These are phyloP conservation scores for Zaprionus africanus DNA, from an alignment of 1,140 invertebrate genomes.

Conservation along the genomic window DNA sequence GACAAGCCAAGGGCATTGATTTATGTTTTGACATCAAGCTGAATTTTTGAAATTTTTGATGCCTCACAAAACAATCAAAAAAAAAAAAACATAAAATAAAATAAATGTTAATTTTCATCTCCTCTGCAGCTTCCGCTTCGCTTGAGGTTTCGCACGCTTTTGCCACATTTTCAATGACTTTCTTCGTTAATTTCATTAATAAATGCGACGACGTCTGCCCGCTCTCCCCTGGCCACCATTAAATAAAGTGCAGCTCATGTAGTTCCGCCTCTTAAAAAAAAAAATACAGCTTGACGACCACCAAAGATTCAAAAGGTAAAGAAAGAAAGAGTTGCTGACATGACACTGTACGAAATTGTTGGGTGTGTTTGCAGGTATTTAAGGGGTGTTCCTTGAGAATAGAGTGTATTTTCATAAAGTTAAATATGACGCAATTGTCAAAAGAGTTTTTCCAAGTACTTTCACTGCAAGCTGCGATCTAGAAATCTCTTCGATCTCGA, in stretches of 20 bases:
- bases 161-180: conserved; percentile 56
- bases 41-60: conserved; percentile 11
- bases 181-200: conserved; percentile 81
- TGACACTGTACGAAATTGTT: conserved; percentile 23
- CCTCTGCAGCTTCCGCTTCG: conserved; percentile 60
- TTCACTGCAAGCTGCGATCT: neutral
- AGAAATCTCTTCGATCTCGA: neutral
- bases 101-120: conserved; percentile 15
- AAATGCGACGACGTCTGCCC: conserved; percentile 43
- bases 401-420: neutral
- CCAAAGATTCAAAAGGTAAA: conserved; percentile 24
- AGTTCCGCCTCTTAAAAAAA: conserved; percentile 57
- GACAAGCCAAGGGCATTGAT: conserved; percentile 60
- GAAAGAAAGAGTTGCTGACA: conserved; percentile 34
- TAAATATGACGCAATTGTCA: neutral
- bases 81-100: neutral
- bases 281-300: conserved; percentile 7
- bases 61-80: conserved; percentile 11
- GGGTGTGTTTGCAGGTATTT: neutral
- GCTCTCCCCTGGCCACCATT: conserved; percentile 49
- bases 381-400: neutral
- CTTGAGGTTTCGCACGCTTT: conserved; percentile 71
- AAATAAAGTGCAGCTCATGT: conserved; percentile 68
- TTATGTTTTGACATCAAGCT: conserved; percentile 24
- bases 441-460: neutral